These are phyloP conservation scores for Mastacembelus armatus DNA, from an alignment of 2,797 vertebrate genomes.

Conservation along the genomic window DNA sequence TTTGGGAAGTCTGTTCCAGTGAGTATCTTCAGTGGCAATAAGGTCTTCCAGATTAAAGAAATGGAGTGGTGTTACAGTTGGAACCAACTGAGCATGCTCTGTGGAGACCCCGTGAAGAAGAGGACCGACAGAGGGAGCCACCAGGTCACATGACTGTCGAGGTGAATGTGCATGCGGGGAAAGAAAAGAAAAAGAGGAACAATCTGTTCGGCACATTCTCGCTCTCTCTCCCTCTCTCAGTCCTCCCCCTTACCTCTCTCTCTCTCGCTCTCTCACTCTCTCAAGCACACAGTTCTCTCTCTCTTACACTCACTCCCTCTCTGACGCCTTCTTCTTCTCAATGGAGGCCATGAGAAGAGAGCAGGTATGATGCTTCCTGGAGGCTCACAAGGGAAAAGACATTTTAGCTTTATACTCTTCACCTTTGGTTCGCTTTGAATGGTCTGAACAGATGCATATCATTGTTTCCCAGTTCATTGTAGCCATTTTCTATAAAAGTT, in stretches of 20 bases:
- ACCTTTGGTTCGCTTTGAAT: conserved; percentile 63
- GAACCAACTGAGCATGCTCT: conserved; percentile 84
- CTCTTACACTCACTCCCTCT: conserved; percentile 36
- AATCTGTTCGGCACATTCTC: conserved; percentile 80
- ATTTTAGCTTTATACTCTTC: conserved; percentile 62
- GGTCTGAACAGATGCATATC: conserved; percentile 58
- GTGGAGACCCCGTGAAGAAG: conserved; percentile 80
- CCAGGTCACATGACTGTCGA: conserved; percentile 82
- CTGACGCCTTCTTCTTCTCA: conserved; percentile 77
- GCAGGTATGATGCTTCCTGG: conserved; percentile 86
- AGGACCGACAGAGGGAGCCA: conserved; percentile 86
- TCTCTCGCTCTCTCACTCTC: conserved; percentile 27
- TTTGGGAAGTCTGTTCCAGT: not conserved
- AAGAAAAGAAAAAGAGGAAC: conserved; percentile 82
- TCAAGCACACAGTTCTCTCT: conserved; percentile 39
- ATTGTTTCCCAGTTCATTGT: conserved; percentile 47
- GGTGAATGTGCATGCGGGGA: conserved; percentile 84
- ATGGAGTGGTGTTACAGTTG: conserved; percentile 70
- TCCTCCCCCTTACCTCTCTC: conserved; percentile 23
- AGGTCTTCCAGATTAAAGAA: conserved; percentile 73
- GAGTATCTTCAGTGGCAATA: conserved; percentile 36
- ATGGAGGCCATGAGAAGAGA: conserved; percentile 86
- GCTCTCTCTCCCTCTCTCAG: conserved; percentile 47
- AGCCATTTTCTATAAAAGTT: conserved; percentile 48
- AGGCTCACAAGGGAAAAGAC: conserved; percentile 65